A percentile compares a stretch with the other conserved stretches of the same genome.
phyloP scores from a whole-genome alignment of 1,140 invertebrate species.

The Heliconius hermathena region DNA sequence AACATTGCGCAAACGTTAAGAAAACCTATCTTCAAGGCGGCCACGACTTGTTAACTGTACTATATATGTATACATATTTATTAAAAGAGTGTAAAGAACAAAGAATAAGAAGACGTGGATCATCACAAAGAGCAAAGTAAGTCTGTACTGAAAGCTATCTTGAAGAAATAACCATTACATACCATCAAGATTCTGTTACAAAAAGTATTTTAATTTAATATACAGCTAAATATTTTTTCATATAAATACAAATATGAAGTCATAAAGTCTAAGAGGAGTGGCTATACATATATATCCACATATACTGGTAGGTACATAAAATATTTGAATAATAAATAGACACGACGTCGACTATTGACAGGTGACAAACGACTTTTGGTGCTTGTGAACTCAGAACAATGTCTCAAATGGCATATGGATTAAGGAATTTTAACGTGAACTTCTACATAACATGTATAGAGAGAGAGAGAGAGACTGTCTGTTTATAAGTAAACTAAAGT shows the following conservation, averaged over 20 bases:
- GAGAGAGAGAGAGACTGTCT: not conserved
- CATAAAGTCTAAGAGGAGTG: not conserved
- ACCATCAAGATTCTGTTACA: not conserved
- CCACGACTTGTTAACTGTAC: too few species aligned
- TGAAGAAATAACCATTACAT: too few species aligned
- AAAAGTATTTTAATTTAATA: too few species aligned
- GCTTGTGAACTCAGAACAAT: slow-evolving; percentile 19
- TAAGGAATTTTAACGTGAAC: not conserved
- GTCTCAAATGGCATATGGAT: slow-evolving; percentile 3
- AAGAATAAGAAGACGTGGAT: too few species aligned
- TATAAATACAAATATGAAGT: not conserved
- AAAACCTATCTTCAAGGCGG: too few species aligned
- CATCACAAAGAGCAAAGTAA: too few species aligned
- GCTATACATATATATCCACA: not conserved
- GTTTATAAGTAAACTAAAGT: too few species aligned
- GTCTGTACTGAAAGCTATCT: too few species aligned
- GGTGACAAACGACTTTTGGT: slow-evolving; percentile 17
- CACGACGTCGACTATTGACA: slow-evolving; percentile 10
- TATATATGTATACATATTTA: too few species aligned
- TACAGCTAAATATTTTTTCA: too few species aligned
- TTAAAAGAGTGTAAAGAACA: too few species aligned
- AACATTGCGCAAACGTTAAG: too few species aligned
- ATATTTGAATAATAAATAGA: slow-evolving; percentile 19
- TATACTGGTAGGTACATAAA: slow-evolving; percentile 4
- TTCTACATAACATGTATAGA: not conserved